Conservation (phyloP, 2,797 vertebrate genomes). For the Malurus leucopterus region DNA sequence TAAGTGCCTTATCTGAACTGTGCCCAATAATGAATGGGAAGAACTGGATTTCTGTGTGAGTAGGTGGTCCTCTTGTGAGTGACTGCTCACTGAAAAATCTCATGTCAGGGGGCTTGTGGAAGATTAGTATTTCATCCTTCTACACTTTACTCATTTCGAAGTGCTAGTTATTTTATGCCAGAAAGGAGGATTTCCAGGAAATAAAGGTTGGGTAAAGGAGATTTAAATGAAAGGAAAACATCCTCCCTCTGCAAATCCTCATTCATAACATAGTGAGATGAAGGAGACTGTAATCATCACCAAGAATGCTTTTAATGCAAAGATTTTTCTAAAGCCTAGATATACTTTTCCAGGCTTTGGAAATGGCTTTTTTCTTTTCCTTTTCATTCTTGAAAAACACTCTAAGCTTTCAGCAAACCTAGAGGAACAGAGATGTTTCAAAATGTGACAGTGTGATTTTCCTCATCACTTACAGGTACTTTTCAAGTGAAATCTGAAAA, state of each 20-base stretch:
- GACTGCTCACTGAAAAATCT: background rate
- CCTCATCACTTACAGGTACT: constrained; percentile 25
- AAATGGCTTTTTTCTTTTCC: background rate
- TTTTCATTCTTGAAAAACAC: background rate
- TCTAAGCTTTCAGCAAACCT: background rate
- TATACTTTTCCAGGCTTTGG: background rate
- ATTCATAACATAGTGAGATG: background rate
- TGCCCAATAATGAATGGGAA: background rate
- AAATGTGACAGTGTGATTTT: background rate
- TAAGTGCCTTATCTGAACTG: background rate
- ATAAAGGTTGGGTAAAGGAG: background rate
- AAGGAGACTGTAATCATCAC: background rate
- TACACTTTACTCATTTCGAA: background rate
- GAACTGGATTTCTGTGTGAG: background rate
- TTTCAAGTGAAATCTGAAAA: constrained; percentile 27
- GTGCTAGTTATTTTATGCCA: background rate
- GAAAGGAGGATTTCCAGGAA: background rate
- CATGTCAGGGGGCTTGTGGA: background rate
- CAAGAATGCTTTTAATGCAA: background rate
- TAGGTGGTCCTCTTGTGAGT: background rate
- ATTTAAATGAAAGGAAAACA: background rate
- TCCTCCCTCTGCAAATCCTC: background rate
- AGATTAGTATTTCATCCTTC: background rate
- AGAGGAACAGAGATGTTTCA: constrained; percentile 4
- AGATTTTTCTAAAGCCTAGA: background rate